phyloP scores from a whole-genome alignment of 2,797 vertebrate genomes.

The Cirrhinus mrigala region DNA sequence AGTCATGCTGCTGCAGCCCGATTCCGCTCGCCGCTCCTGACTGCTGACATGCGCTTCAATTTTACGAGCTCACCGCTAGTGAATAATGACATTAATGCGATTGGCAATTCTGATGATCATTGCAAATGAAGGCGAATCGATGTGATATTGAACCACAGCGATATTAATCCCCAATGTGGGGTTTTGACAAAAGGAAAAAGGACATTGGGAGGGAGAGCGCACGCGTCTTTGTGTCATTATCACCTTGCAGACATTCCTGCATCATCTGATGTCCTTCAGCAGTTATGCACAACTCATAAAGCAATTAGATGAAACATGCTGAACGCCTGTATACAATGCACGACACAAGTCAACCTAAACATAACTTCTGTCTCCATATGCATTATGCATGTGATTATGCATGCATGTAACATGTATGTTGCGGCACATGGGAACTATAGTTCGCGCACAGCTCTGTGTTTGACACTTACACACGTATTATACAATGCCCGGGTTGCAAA shows the following conservation, averaged over 20 bases:
- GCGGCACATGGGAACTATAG: neutral
- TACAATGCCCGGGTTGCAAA: neutral
- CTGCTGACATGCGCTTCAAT: slow-evolving; percentile 14
- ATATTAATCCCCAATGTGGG: slow-evolving; percentile 19
- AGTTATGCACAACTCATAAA: slow-evolving; percentile 24
- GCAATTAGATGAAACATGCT: neutral
- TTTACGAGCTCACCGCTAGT: slow-evolving; percentile 39
- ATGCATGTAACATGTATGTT: neutral
- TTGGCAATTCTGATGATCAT: slow-evolving; percentile 2
- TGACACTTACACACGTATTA: neutral
- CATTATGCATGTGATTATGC: neutral
- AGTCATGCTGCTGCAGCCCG: slow-evolving; percentile 37
- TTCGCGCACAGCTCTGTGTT: neutral
- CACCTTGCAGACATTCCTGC: slow-evolving; percentile 56
- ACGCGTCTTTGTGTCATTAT: slow-evolving; percentile 67
- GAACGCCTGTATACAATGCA: neutral
- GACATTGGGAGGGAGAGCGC: slow-evolving; percentile 50
- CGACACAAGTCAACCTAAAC: neutral
- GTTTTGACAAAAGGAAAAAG: slow-evolving; percentile 67
- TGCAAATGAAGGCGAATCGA: slow-evolving; percentile 42
- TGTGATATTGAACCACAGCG: slow-evolving; percentile 11
- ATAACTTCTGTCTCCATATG: neutral
- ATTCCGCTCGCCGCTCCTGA: slow-evolving; percentile 5
- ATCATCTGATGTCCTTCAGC: slow-evolving; percentile 44
- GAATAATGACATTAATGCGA: slow-evolving; percentile 23